Conservation (phyloP, 2,113 vertebrate genomes). For the Sturnus vulgaris region DNA sequence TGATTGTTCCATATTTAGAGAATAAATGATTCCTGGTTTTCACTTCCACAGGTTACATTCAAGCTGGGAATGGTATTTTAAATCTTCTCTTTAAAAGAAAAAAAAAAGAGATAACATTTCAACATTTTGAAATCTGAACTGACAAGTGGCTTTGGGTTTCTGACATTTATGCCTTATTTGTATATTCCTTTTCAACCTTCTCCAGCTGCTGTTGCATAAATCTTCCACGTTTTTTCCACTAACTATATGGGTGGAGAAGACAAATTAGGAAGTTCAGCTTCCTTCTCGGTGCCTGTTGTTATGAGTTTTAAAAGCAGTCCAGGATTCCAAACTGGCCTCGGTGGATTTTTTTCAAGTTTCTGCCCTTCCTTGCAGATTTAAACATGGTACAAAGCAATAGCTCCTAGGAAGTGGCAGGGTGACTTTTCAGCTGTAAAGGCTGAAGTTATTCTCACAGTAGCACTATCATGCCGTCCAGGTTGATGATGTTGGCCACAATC, state of each 20-base stretch:
- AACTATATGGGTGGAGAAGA: background rate
- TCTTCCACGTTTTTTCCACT: background rate
- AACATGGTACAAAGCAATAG: background rate
- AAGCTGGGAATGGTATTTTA: conserved; percentile 13
- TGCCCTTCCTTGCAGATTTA: background rate
- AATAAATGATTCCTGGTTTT: conserved; percentile 14
- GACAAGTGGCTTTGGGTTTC: background rate
- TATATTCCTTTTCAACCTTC: conserved; percentile 8
- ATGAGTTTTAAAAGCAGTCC: background rate
- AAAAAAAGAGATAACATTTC: background rate
- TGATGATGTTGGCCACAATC: accelerated
- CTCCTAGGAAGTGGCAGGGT: background rate
- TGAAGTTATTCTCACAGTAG: background rate
- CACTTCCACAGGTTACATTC: conserved; percentile 24
- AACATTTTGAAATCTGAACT: conserved; percentile 26
- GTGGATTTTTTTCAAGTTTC: background rate
- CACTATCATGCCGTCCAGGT: background rate
- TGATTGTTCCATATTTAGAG: background rate
- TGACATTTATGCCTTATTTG: conserved; percentile 6
- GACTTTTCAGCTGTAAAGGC: background rate
- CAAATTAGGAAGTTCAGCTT: background rate
- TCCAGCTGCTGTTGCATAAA: conserved; percentile 14
- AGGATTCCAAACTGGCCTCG: background rate
- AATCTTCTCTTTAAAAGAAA: background rate
- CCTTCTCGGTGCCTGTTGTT: background rate